Evolutionary conservation across 2,113 vertebrate genomes (phyloP), one percentile per base, ranked within the genome.

Genomic region (Eretmochelys imbricata): DNA sequence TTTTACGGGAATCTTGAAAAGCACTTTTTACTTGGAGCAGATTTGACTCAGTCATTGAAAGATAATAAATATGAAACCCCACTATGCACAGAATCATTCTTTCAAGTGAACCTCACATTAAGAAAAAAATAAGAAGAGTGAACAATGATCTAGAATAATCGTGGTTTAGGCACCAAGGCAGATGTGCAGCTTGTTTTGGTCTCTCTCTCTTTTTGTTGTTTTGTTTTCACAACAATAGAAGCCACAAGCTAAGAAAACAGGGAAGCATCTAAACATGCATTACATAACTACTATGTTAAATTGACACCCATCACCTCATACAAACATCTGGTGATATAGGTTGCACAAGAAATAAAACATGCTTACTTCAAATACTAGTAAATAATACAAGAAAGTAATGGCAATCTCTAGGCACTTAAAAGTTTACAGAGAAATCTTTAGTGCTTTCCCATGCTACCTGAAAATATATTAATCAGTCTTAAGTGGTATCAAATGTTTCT

Each of bases 341-440:
- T 12, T 91, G 91, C 84, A 80, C 75, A 79, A 85, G 53, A 80
- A 89, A 3, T 46, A 80, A 24, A 35, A 81, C 1, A 25, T 96
- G 42, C 62, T 85, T 88, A 57, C 87, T 50, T 96, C 95, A 92
- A 94, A 94, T 51, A 69, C 85, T 91, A 95, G 85, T 49, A 29
- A 10, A 85, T 65, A 79, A 82, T 89, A 85, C 82, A 90, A 85
- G n/a, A 93, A 62, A 96, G 94, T 91, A 92, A 94, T 85, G 93
- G 89, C 80, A 95, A 92, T 54, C 88, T 75, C 89, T 53, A 97
- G 98, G 97, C 96, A 97, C 97, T 98, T 98, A 81, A 91, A 95
- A 95, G 49, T 94, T 95, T 84, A 89, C 90, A 94, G 88, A 93
- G 90, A 95, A 95, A 94, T 93, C 88, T 94, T 94, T 87, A 93